A percentile compares a stretch with the other conserved stretches of the same genome.
phyloP scores from a whole-genome alignment of 1,140 invertebrate species.

The Drosophila varians region DNA sequence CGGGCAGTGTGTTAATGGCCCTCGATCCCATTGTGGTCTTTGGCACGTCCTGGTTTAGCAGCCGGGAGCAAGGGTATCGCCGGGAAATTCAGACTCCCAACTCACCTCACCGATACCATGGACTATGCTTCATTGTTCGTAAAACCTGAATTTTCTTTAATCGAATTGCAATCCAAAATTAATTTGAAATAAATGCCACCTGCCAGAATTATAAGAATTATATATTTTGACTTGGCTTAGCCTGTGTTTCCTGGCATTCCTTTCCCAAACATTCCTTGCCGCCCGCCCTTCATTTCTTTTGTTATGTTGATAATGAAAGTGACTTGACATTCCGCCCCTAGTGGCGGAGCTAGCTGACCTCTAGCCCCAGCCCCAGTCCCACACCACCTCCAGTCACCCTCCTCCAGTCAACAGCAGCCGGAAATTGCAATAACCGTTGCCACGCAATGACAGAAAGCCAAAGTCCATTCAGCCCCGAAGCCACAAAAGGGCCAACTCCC shows the following conservation, averaged over 20 bases:
- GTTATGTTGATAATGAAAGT: constrained; percentile 36
- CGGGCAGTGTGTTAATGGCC: constrained; percentile 45
- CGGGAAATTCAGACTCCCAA: neutral
- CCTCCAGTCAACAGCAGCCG: neutral
- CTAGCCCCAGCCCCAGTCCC: neutral
- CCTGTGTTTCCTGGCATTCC: neutral
- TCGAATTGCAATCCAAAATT: no score
- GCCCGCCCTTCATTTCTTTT: constrained; percentile 1
- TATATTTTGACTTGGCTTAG: no score
- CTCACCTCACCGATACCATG: neutral
- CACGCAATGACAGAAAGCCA: neutral
- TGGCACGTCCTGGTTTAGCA: constrained; percentile 32
- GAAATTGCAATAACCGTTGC: constrained; percentile 22
- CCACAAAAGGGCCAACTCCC: neutral
- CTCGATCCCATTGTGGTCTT: constrained; percentile 46
- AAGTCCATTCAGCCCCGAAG: constrained; percentile 3
- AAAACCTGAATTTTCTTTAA: no score
- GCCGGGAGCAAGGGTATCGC: neutral
- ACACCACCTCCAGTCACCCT: neutral
- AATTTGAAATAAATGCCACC: no score
- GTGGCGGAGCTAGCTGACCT: constrained; percentile 9
- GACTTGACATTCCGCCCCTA: constrained; percentile 22
- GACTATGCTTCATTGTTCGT: no score
- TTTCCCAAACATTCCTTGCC: neutral
- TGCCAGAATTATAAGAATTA: no score